Evolutionary conservation across 2,797 vertebrate genomes (phyloP).

Genomic region (Molossus molossus): DNA sequence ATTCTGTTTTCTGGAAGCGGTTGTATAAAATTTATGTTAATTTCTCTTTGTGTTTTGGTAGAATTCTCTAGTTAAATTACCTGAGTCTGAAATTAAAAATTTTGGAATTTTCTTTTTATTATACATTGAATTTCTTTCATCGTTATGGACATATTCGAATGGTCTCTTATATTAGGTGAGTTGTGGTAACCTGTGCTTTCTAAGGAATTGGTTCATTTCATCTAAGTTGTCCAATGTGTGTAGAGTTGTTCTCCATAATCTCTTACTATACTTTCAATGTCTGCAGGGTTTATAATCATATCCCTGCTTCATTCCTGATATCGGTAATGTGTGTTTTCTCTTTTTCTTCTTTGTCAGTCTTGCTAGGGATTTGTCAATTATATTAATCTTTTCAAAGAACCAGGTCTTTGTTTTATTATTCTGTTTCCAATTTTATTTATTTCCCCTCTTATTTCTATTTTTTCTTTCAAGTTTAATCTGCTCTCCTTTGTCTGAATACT

Average conservation of each 20-base stretch:
- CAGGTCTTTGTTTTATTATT: slow-evolving; percentile 9
- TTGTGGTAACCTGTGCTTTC: not conserved
- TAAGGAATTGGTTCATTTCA: not conserved
- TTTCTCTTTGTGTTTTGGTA: not conserved
- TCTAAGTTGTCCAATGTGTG: not conserved
- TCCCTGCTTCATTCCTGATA: not conserved
- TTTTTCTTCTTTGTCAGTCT: not conserved
- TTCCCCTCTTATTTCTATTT: not conserved
- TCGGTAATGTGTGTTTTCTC: not conserved
- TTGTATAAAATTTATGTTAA: slow-evolving; percentile 36
- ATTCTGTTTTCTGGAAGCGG: not conserved
- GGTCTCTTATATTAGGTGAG: not conserved
- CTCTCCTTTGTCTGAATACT: not conserved
- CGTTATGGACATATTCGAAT: not conserved
- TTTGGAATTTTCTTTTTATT: slow-evolving; percentile 1
- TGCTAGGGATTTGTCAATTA: not conserved
- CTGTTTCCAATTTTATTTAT: slow-evolving; percentile 35
- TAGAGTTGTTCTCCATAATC: not conserved
- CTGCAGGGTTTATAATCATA: not conserved
- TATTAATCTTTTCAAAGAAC: not conserved
- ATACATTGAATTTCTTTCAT: slow-evolving; percentile 15
- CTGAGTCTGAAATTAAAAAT: not conserved
- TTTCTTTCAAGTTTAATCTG: slow-evolving; percentile 44
- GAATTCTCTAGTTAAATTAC: not conserved
- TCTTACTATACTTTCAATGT: not conserved